These are phyloP conservation scores for Anas georgica DNA, from an alignment of 2,797 vertebrate genomes.

Conservation along the genomic window DNA sequence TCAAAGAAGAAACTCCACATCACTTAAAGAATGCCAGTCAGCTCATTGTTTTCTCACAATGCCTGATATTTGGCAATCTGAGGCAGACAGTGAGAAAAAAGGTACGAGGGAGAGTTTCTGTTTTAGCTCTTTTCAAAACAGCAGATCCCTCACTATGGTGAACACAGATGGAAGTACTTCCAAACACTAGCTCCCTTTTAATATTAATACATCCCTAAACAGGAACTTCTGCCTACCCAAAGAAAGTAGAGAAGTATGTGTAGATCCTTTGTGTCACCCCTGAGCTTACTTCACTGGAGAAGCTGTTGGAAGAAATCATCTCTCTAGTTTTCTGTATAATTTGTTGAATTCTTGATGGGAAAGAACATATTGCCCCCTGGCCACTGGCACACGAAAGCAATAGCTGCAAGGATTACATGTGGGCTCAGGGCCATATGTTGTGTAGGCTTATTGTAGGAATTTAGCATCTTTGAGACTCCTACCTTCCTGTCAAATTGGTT, in stretches of 20 bases:
- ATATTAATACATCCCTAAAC: not conserved
- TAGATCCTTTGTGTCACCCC: not conserved
- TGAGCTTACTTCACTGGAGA: not conserved
- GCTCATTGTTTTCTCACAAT: not conserved
- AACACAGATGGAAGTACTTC: not conserved
- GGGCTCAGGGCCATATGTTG: conserved; percentile 56
- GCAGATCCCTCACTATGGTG: not conserved
- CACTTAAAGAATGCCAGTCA: accelerated
- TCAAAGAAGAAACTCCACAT: not conserved
- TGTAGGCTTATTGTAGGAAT: conserved; percentile 63
- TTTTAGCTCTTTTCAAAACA: not conserved
- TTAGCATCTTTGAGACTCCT: conserved; percentile 55
- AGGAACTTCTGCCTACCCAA: not conserved
- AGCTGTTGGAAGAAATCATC: not conserved
- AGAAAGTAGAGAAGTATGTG: accelerated
- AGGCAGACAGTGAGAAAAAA: not conserved
- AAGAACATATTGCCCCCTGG: conserved; percentile 37
- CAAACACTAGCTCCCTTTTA: not conserved
- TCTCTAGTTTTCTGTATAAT: not conserved
- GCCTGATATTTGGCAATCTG: not conserved
- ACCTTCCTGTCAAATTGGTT: conserved; percentile 48
- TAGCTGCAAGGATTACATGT: conserved; percentile 26
- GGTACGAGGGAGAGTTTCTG: not conserved
- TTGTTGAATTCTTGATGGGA: conserved; percentile 24
- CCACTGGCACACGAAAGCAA: conserved; percentile 24